A percentile compares a stretch with the other conserved stretches of the same genome.
These are phyloP conservation scores for Trissolcus japonicus DNA, from an alignment of 2,888 invertebrate species.

Conservation along the genomic window DNA sequence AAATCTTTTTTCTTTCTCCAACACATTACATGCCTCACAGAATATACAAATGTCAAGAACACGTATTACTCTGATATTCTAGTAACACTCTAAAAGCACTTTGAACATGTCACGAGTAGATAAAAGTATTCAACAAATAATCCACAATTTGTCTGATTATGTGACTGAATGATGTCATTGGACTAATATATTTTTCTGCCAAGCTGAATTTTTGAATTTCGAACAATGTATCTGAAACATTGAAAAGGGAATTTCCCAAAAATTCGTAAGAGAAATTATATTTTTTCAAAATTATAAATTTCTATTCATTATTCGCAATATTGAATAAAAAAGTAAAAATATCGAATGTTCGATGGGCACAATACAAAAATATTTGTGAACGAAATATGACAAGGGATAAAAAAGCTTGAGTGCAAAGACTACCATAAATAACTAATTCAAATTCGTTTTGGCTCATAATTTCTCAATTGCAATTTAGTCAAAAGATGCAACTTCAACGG, in stretches of 20 bases:
- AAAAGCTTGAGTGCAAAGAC: conserved; percentile 11
- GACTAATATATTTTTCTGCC: conserved; percentile 19
- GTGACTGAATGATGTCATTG: conserved; percentile 33
- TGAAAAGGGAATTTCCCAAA: too few species aligned
- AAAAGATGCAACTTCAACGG: conserved; percentile 37
- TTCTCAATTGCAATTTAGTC: conserved; percentile 43
- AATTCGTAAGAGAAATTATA: too few species aligned
- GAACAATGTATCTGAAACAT: neutral
- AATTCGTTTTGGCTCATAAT: conserved; percentile 55
- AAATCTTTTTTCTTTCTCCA: conserved; percentile 49
- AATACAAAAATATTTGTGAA: too few species aligned
- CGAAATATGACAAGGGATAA: neutral
- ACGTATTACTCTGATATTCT: conserved; percentile 67
- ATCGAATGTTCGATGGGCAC: too few species aligned
- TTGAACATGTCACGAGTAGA: conserved; percentile 54
- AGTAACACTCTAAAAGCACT: conserved; percentile 58
- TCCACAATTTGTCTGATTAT: conserved; percentile 52
- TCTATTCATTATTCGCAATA: too few species aligned
- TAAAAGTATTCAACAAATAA: conserved; percentile 55
- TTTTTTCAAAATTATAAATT: too few species aligned
- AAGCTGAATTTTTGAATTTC: neutral
- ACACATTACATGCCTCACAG: conserved; percentile 50
- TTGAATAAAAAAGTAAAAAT: too few species aligned
- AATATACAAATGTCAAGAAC: conserved; percentile 70
- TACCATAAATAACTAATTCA: conserved; percentile 49